Conservation (phyloP, 2,113 vertebrate genomes). For the Brachyhypopomus occidentalis region DNA sequence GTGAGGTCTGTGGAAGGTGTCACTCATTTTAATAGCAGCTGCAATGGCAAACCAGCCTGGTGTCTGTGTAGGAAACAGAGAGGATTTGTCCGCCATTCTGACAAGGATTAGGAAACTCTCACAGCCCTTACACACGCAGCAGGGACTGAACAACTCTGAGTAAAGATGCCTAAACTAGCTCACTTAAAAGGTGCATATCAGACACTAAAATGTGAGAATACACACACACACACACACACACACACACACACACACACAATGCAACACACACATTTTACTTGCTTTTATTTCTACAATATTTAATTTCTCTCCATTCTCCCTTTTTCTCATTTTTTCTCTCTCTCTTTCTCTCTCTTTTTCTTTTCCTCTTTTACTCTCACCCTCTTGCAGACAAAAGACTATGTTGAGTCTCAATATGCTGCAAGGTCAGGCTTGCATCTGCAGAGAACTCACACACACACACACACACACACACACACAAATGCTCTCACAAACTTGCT, state of each 20-base stretch:
- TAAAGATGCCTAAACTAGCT: not conserved
- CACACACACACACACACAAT: not conserved
- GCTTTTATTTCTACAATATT: not conserved
- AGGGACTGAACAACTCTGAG: not conserved
- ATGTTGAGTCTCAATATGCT: slow-evolving; percentile 19
- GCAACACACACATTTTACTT: too few relatives aligned
- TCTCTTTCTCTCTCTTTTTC: not conserved
- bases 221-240: not conserved
- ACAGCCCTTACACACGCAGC: slow-evolving; percentile 4
- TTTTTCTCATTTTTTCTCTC: not conserved
- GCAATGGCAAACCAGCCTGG: slow-evolving; percentile 12
- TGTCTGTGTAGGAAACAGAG: not conserved
- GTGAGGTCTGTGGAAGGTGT: slow-evolving; percentile 4
- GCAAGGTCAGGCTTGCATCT: slow-evolving; percentile 20
- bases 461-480: slow-evolving; percentile 17
- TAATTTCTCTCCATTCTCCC: not conserved
- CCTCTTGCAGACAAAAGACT: not conserved
- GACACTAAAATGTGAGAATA: too few relatives aligned
- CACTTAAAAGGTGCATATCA: too few relatives aligned
- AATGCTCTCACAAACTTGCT: too few relatives aligned
- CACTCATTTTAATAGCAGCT: slow-evolving; percentile 25
- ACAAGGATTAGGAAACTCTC: slow-evolving; percentile 16
- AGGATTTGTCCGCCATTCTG: slow-evolving; percentile 5
- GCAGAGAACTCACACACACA: not conserved
- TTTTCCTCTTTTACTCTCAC: not conserved